phyloP scores from a whole-genome alignment of 2,113 vertebrate species.

The Balaeniceps rex region DNA sequence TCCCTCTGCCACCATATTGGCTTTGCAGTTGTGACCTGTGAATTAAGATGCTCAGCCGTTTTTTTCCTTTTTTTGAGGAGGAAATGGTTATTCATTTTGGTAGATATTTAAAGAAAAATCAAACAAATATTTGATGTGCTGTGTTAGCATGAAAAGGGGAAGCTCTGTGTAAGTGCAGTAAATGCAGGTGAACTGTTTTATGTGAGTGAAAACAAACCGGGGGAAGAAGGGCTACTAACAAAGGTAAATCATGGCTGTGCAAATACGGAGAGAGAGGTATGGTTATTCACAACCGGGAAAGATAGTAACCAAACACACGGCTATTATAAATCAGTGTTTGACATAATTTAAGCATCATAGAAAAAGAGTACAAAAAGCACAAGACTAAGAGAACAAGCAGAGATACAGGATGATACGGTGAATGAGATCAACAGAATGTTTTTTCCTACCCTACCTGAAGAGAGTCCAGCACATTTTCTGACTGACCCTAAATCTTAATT shows the following conservation, averaged over 20 bases:
- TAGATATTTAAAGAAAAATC: not conserved
- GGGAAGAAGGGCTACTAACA: not conserved
- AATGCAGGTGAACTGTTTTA: not conserved
- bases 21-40: not conserved
- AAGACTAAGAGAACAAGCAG: not conserved
- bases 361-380: not conserved
- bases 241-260: not conserved
- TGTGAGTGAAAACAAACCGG: not conserved
- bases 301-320: not conserved
- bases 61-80: not conserved
- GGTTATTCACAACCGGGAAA: not conserved
- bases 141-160: not conserved
- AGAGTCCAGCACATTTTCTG: not conserved
- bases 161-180: not conserved
- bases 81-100: not conserved
- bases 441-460: not conserved
- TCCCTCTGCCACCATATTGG: not conserved
- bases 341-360: not conserved
- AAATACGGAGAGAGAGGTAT: not conserved
- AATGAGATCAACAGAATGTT: not conserved
- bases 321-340: not conserved
- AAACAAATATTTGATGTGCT: not conserved
- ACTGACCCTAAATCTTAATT: not conserved
- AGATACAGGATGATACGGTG: no score
- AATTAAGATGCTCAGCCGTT: not conserved